Evolutionary conservation across 2,797 vertebrate species (phyloP).

Genomic region (Leptodactylus fallax): DNA sequence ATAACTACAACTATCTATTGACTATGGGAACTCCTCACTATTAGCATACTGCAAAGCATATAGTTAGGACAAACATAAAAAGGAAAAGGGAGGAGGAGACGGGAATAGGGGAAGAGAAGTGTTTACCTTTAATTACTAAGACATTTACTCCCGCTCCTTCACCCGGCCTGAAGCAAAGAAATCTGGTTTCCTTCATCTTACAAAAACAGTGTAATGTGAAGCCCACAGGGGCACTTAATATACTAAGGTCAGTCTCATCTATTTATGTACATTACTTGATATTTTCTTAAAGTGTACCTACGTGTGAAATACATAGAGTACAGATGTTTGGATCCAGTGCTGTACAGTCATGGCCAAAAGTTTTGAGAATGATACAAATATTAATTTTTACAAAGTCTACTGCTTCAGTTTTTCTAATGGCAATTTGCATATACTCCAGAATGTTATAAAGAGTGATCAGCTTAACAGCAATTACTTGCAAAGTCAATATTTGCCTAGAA

Average conservation of each 20-base stretch:
- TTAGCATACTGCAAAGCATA: not conserved
- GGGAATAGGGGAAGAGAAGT: not conserved
- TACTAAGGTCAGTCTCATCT: not conserved
- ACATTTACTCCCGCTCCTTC: not conserved
- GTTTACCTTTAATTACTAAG: conserved; percentile 32
- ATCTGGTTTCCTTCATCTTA: not conserved
- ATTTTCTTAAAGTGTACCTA: too few relatives aligned
- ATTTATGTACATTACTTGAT: not conserved
- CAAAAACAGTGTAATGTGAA: not conserved
- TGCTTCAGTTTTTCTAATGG: too few relatives aligned
- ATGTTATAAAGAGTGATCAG: too few relatives aligned
- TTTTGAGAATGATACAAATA: too few relatives aligned
- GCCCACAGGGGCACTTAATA: not conserved
- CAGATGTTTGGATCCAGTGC: too few relatives aligned
- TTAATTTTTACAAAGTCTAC: too few relatives aligned
- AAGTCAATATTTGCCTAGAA: too few relatives aligned
- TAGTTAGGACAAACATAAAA: not conserved
- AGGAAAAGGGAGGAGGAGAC: not conserved
- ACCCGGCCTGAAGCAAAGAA: not conserved
- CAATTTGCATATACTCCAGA: too few relatives aligned
- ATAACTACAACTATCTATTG: not conserved
- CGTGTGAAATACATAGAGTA: too few relatives aligned
- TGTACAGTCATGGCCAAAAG: too few relatives aligned
- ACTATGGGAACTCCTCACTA: not conserved
- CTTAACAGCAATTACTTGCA: too few relatives aligned